A percentile compares a stretch with the other conserved stretches of the same genome.
Conservation (phyloP, 1,140 invertebrate genomes). For the Halyomorpha halys region DNA sequence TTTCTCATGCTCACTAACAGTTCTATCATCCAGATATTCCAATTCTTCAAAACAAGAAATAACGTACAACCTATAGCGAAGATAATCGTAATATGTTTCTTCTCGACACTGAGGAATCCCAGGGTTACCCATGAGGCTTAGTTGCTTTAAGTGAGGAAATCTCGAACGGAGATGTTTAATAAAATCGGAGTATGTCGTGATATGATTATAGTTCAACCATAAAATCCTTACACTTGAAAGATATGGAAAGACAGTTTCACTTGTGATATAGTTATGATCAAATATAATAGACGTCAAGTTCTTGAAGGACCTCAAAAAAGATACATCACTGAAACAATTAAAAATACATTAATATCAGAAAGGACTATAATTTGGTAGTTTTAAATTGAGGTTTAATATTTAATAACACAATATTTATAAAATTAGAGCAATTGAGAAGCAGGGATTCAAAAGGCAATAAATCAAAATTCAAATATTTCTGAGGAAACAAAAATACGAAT, state of each 20-base stretch:
- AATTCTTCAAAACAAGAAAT: constrained; percentile 55
- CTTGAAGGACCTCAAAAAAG: constrained; percentile 54
- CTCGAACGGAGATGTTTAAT: constrained; percentile 50
- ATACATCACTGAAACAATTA: constrained; percentile 48
- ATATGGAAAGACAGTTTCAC: constrained; percentile 52
- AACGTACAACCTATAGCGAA: constrained; percentile 64
- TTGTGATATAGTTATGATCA: constrained; percentile 59
- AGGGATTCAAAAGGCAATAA: too few relatives aligned
- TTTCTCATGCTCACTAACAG: constrained; percentile 48
- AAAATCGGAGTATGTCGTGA: constrained; percentile 57
- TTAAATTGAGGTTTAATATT: too few relatives aligned
- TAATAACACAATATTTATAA: too few relatives aligned
- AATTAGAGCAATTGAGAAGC: too few relatives aligned
- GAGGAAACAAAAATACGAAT: too few relatives aligned
- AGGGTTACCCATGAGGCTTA: constrained; percentile 68
- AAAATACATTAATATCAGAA: too few relatives aligned
- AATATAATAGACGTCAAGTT: constrained; percentile 58
- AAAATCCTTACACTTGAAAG: constrained; percentile 55
- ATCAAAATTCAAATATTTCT: too few relatives aligned
- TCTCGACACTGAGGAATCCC: constrained; percentile 64
- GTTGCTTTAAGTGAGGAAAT: constrained; percentile 52
- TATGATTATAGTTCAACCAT: constrained; percentile 67
- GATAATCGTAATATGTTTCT: constrained; percentile 60
- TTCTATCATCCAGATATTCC: constrained; percentile 52
- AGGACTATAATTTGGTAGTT: too few relatives aligned